phyloP scores from a whole-genome alignment of 1,140 invertebrate species.

The Drosophila oshimai region DNA sequence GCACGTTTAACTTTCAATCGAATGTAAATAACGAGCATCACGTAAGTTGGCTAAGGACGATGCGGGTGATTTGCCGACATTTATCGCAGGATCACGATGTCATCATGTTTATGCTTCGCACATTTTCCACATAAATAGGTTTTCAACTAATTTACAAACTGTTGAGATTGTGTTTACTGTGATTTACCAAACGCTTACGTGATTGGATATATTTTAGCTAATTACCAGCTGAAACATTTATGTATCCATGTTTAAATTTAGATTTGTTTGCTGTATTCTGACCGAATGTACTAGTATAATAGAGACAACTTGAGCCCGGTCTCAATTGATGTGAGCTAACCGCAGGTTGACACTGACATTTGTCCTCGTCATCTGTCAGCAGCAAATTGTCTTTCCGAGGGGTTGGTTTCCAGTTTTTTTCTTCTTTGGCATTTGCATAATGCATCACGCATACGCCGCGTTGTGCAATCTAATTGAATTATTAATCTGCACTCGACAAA shows the following conservation, averaged over 20 bases:
- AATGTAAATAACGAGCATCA: conserved; percentile 77
- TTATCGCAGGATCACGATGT: conserved; percentile 29
- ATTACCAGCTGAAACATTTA: conserved; percentile 5
- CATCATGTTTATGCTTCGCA: conserved; percentile 26
- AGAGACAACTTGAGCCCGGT: conserved; percentile 5
- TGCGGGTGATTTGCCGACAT: not conserved
- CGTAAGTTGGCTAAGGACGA: conserved; percentile 30
- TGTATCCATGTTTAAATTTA: too few species aligned
- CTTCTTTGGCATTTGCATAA: conserved; percentile 43
- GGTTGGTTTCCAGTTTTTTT: not conserved
- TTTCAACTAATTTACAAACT: conserved; percentile 60
- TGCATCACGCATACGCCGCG: conserved; percentile 58
- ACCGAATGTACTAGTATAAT: not conserved
- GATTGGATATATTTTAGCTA: conserved; percentile 45
- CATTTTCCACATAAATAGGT: conserved; percentile 62
- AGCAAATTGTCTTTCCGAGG: conserved; percentile 19
- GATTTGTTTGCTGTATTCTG: not conserved
- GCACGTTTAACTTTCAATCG: conserved; percentile 78
- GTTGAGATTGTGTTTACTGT: not conserved
- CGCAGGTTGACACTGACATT: conserved; percentile 33
- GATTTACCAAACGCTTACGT: conserved; percentile 22
- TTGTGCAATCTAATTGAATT: conserved; percentile 72
- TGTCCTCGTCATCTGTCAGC: conserved; percentile 17
- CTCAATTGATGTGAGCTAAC: conserved; percentile 28
- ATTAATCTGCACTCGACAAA: conserved; percentile 62